These are phyloP conservation scores for Neolamprologus caudopunctatus DNA, from an alignment of 2,113 vertebrate genomes.

Conservation along the genomic window DNA sequence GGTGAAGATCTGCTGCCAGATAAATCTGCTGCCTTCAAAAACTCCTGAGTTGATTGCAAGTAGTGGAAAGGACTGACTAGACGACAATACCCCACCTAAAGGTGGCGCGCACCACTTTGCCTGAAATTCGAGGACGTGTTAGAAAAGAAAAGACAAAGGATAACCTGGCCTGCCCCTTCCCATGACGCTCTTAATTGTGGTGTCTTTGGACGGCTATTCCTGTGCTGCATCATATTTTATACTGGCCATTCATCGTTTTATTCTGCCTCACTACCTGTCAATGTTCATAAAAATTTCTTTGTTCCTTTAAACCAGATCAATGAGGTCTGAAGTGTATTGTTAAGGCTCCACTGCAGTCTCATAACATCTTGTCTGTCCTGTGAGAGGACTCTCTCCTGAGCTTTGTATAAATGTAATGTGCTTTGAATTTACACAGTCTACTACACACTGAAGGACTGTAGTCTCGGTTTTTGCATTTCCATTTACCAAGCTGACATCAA, in stretches of 20 bases:
- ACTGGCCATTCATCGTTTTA: not conserved
- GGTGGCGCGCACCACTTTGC: not conserved
- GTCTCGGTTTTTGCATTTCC: not conserved
- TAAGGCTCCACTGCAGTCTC: not conserved
- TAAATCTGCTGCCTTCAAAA: not conserved
- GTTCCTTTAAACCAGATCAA: not conserved
- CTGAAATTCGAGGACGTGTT: not conserved
- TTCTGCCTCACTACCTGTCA: not conserved
- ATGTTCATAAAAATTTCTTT: not conserved
- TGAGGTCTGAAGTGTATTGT: not conserved
- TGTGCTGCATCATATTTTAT: not conserved
- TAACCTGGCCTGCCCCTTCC: not conserved
- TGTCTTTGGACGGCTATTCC: not conserved
- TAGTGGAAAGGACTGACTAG: not conserved
- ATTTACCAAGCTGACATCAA: not conserved
- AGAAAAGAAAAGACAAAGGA: not conserved
- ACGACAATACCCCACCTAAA: not conserved
- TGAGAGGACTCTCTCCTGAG: not conserved
- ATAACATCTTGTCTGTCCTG: not conserved
- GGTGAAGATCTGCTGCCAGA: not conserved
- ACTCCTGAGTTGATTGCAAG: not conserved
- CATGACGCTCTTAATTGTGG: not conserved
- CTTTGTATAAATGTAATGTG: not conserved
- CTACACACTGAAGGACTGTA: not conserved
- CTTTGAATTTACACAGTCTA: not conserved